Percentiles rank a stretch among this genome's conserved stretches.
Conservation (phyloP, 2,888 invertebrate species). For the Stramonita haemastoma region DNA sequence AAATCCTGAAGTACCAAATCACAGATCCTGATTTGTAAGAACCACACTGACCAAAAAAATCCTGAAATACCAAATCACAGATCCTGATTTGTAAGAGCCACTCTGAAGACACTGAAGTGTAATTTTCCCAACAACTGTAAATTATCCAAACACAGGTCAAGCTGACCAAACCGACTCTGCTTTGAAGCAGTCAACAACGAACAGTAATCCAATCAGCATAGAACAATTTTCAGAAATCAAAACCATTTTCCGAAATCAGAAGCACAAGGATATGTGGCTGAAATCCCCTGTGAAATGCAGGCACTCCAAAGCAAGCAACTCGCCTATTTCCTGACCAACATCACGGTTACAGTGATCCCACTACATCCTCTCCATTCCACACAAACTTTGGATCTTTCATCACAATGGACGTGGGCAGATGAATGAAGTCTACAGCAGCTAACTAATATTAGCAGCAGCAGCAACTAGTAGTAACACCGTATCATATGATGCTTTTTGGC, state of each 20-base stretch:
- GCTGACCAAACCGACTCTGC: no score
- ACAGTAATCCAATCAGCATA: background rate
- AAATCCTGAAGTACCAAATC: no score
- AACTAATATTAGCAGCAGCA: background rate
- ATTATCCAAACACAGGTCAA: no score
- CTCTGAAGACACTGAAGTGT: no score
- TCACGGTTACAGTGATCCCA: background rate
- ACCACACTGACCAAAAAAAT: no score
- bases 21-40: no score
- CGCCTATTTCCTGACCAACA: background rate
- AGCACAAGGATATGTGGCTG: background rate
- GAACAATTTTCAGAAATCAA: background rate
- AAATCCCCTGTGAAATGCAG: background rate
- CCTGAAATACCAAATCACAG: no score
- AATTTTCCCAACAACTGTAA: no score
- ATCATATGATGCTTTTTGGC: background rate
- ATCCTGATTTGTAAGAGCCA: no score
- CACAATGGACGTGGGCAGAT: slow-evolving; percentile 22
- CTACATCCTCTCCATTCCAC: background rate
- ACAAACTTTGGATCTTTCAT: background rate
- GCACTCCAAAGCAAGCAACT: background rate
- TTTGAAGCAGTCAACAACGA: background rate
- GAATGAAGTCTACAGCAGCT: slow-evolving; percentile 3
- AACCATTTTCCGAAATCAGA: background rate
- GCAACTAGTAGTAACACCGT: background rate